These are phyloP conservation scores for Sternotherus odoratus DNA, from an alignment of 2,797 vertebrate genomes.

Conservation along the genomic window DNA sequence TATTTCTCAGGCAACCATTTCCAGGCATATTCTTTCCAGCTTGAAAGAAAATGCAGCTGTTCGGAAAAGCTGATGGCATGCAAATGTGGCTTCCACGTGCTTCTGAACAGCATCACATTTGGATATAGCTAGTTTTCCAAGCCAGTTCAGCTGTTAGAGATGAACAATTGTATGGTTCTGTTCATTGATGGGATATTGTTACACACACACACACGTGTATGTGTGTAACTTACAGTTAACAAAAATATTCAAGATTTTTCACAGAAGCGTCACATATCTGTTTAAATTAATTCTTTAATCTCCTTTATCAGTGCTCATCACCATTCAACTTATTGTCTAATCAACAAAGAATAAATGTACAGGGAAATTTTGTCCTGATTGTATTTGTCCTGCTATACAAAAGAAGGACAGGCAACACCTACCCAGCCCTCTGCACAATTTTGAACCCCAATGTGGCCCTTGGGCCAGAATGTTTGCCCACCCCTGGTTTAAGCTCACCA, in stretches of 20 bases:
- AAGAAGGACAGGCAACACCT: neutral
- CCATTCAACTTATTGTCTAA: constrained; percentile 6
- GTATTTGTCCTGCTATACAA: rapidly evolving
- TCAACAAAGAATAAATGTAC: neutral
- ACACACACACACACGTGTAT: neutral
- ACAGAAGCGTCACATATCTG: neutral
- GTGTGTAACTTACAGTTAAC: neutral
- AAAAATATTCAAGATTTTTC: neutral
- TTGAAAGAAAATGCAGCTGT: neutral
- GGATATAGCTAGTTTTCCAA: neutral
- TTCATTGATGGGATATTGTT: neutral
- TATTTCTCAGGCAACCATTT: neutral
- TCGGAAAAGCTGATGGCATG: constrained; percentile 27
- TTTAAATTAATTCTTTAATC: neutral
- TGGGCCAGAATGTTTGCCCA: no score
- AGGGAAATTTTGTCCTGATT: neutral
- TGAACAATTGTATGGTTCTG: neutral
- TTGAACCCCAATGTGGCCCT: no score
- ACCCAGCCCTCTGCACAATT: no score
- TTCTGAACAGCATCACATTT: neutral
- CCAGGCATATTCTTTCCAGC: neutral
- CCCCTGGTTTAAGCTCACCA: no score
- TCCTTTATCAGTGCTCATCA: neutral
- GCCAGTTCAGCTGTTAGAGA: neutral
- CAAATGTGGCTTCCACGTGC: neutral